These are phyloP conservation scores for Rhyacophila evoluta DNA, from an alignment of 2,888 invertebrate species.

Conservation along the genomic window DNA sequence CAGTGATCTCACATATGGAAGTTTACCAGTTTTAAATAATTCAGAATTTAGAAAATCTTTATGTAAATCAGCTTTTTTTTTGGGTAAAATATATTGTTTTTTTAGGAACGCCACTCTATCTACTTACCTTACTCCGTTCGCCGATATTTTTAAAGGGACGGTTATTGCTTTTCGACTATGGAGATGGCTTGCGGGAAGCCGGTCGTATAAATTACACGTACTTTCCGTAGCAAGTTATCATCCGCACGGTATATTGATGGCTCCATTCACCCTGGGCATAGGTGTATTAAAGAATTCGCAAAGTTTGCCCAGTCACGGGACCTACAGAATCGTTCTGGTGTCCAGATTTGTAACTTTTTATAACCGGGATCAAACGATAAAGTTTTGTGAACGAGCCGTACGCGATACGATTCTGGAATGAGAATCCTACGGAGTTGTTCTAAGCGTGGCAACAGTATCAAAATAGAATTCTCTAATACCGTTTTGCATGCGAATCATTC, in stretches of 20 bases:
- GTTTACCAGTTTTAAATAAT: too few species aligned
- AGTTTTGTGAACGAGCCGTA: conserved; percentile 53
- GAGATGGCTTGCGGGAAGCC: conserved; percentile 32
- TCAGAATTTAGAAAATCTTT: too few species aligned
- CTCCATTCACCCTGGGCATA: conserved; percentile 5
- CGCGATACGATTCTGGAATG: conserved; percentile 54
- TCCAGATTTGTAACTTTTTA: conserved; percentile 55
- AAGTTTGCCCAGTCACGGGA: conserved; percentile 15
- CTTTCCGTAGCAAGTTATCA: conserved; percentile 47
- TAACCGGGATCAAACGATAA: conserved; percentile 53
- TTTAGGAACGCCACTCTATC: neutral
- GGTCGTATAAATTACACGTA: conserved; percentile 54
- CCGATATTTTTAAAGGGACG: conserved; percentile 54
- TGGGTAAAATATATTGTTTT: neutral
- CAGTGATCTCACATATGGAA: too few species aligned
- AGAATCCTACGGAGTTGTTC: conserved; percentile 29
- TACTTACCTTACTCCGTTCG: conserved; percentile 25
- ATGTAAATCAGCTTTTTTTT: too few species aligned
- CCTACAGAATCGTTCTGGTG: conserved; percentile 13
- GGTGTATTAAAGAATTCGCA: conserved; percentile 33
- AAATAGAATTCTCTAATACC: neutral
- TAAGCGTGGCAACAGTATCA: conserved; percentile 4
- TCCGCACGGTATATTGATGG: conserved; percentile 19
- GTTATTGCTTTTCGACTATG: conserved; percentile 55
- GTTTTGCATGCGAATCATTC: neutral